These are phyloP conservation scores for Triplophysa rosa DNA, from an alignment of 2,113 vertebrate species.

Conservation along the genomic window DNA sequence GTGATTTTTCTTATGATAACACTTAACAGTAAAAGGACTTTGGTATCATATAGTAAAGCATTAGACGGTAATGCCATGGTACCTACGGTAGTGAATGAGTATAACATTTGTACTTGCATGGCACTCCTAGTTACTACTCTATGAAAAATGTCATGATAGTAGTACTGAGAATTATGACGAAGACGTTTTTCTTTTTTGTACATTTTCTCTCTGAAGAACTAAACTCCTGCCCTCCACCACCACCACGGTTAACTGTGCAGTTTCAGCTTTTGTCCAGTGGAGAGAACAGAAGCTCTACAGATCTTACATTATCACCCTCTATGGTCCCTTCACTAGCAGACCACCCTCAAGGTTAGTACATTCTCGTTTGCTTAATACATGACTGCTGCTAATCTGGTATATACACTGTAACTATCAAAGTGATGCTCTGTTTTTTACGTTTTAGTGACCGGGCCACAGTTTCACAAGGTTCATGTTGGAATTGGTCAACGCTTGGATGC, in stretches of 20 bases:
- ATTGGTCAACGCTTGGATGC: conserved; percentile 85
- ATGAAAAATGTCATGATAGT: no score
- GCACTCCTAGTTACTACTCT: no score
- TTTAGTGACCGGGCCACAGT: conserved; percentile 83
- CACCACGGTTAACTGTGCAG: conserved; percentile 65
- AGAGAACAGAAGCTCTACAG: conserved; percentile 52
- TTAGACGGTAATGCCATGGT: no score
- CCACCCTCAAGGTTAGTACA: conserved; percentile 82
- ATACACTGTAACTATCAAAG: neutral
- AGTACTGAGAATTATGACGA: neutral
- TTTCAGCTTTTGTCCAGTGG: conserved; percentile 68
- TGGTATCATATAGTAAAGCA: no score
- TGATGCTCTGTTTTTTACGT: conserved; percentile 26
- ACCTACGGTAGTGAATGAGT: no score
- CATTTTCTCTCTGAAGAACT: conserved; percentile 65
- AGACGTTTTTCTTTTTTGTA: neutral
- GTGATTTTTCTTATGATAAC: no score
- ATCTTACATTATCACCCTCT: conserved; percentile 67
- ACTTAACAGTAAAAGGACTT: no score
- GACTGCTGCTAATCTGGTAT: neutral
- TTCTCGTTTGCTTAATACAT: neutral
- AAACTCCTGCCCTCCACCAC: conserved; percentile 64
- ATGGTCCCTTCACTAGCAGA: conserved; percentile 76
- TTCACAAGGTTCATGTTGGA: conserved; percentile 77
- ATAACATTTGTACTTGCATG: no score